A percentile compares a stretch with the other conserved stretches of the same genome.
Conservation (phyloP, 1,140 invertebrate genomes). For the Whitmania pigra region DNA sequence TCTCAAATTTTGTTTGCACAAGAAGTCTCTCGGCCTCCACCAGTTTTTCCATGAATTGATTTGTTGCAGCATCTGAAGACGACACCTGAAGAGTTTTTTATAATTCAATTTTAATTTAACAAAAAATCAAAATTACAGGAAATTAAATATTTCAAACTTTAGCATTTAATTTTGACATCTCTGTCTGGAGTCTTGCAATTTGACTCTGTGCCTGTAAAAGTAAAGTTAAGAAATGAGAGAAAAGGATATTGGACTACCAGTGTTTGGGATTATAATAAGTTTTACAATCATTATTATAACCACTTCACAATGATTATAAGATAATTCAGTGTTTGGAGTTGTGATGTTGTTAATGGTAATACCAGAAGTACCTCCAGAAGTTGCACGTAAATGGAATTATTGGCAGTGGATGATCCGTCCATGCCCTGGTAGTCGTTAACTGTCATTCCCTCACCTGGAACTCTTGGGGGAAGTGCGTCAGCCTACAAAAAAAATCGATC, state of each 20-base stretch:
- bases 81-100: too few relatives aligned
- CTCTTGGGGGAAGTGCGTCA: not conserved
- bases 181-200: slow-evolving; percentile 1
- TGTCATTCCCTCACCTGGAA: slow-evolving; percentile 2
- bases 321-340: too few relatives aligned
- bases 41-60: too few relatives aligned
- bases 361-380: not conserved
- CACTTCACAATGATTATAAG: too few relatives aligned
- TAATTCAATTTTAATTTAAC: too few relatives aligned
- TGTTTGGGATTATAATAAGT: too few relatives aligned
- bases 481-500: too few relatives aligned
- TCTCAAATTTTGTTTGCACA: too few relatives aligned
- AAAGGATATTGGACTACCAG: not conserved
- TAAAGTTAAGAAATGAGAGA: not conserved
- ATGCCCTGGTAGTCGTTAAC: not conserved
- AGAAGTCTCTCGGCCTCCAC: too few relatives aligned
- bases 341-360: not conserved
- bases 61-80: too few relatives aligned
- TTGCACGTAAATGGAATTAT: slow-evolving; percentile 7
- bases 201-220: slow-evolving; percentile 5
- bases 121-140: too few relatives aligned
- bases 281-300: too few relatives aligned
- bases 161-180: slow-evolving; percentile 7
- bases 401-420: not conserved
- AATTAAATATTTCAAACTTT: not conserved